Evolutionary conservation across 2,888 invertebrate species (phyloP), one percentile per base, ranked within the genome.

Genomic region (Chrysina gloriosa): DNA sequence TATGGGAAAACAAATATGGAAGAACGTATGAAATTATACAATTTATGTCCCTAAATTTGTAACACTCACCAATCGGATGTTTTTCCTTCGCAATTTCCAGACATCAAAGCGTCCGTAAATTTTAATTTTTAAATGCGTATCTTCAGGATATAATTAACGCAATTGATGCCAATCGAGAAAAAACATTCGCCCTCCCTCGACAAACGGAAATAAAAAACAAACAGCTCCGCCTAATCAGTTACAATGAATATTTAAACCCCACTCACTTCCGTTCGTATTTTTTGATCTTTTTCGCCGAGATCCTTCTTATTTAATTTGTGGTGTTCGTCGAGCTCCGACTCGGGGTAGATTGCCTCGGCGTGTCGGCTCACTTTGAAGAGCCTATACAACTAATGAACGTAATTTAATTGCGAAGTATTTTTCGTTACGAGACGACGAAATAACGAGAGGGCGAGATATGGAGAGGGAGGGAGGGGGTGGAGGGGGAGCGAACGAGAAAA

Each of bases 321-420:
- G 27, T 27, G 50, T 50, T 50, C 50, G 29, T 50, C 50, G 29
- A 25, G 27, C n/a, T 5, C 36, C n/a, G n/a, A 36, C n/a, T 11
- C 11, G 11, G 36, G 36, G 14, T 14, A 2, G 36, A 11, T 9
- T 36, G 23, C 23, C 7, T 14, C 16, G 29, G 9, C 7, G 14
- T 11, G 11, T 7, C 16, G 16, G 14, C 47, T 52, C 19, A 9
- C 52, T 29, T 52, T 52, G 27, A 29, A 29, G 16, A 5, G 29
- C 6, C 29, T 11, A 54, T 42, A 29, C 27, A 27, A 42, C 54
- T 54, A 65, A 54, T 65, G 65, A 52, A 54, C 39, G 52, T 65
- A 54, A 65, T 65, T 65, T 54, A 65, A 65, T 54, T 65, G 34
- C 27, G 25, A 34, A 39, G 14, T 34, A 54, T 50, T 63, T 63